Conservation (phyloP, 1,140 invertebrate genomes). For the Holotrichia oblita region DNA sequence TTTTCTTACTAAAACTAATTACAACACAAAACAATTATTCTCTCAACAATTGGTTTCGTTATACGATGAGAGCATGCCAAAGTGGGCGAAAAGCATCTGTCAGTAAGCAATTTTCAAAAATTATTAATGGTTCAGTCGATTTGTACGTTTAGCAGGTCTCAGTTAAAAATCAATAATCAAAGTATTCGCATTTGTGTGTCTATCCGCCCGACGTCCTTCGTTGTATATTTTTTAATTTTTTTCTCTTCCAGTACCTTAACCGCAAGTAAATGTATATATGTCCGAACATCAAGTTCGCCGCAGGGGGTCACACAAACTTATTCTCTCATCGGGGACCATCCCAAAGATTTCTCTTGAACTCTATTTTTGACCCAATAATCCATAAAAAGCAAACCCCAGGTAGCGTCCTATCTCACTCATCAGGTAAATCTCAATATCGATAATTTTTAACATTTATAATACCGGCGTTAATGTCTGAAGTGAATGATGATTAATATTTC, state of each 20-base stretch:
- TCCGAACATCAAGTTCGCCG: slow-evolving; percentile 37
- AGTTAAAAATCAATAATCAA: slow-evolving; percentile 39
- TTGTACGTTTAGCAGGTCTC: slow-evolving; percentile 21
- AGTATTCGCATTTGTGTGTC: slow-evolving; percentile 4
- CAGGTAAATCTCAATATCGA: slow-evolving; percentile 37
- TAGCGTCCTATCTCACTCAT: slow-evolving; percentile 36
- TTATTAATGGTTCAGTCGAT: slow-evolving; percentile 34
- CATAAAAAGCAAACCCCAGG: slow-evolving; percentile 41
- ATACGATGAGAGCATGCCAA: not conserved
- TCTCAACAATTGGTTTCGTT: not conserved
- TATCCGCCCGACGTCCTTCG: not conserved
- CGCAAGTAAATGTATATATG: not conserved
- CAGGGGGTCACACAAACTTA: slow-evolving; percentile 27
- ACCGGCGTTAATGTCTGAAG: not conserved
- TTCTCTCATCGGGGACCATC: slow-evolving; percentile 21
- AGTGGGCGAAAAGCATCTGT: slow-evolving; percentile 17
- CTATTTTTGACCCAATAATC: slow-evolving; percentile 44
- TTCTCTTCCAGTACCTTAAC: slow-evolving; percentile 19
- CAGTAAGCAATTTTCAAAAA: slow-evolving; percentile 21
- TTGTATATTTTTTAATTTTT: slow-evolving; percentile 37
- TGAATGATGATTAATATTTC: slow-evolving; percentile 22
- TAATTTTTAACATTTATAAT: slow-evolving; percentile 31
- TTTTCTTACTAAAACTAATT: not conserved
- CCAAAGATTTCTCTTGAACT: slow-evolving; percentile 21
- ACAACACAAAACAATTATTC: not conserved